Base-by-base conservation (phyloP, 2,113 vertebrate genomes). In the Cyprinodon variegatus region DNA sequence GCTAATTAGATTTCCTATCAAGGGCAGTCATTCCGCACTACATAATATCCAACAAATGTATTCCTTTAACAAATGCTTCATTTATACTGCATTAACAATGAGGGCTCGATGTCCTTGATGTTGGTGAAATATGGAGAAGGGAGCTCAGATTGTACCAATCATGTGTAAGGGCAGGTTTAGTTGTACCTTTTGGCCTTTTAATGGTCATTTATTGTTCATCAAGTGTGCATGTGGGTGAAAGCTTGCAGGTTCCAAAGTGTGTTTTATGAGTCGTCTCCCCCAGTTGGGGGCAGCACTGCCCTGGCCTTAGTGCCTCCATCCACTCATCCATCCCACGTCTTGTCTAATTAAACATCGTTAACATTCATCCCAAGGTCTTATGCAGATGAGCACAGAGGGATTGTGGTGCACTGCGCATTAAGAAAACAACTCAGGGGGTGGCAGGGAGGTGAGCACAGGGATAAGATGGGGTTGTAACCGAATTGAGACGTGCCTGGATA, bases 311-410 rank as follows among this genome's bases (percentile, higher is more conserved):
- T 81, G 86, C 84, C 85, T 83, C 84, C 88, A 88, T 88, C 84
- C 90, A 89, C 89, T 89, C 92, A 93, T 93, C 92, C 91, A 92
- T 94, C 91, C 86, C 88, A 87, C 89, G 81, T 90, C 93, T 94
- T 91, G 90, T 94, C 93, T 94, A 94, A 95, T 95, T 95, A 94
- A 94, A 94, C 93, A 93, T 93, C 92, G 91, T 95, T 94, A 95
- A 94, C 94, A 94, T 94, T 94, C 93, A 93, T 94, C 91, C 93
- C 94, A 94, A 95, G 94, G 94, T 95, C 94, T 93, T 95, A 94
- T 94, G 93, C 93, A 94, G 92, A 95, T 95, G 93, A 94, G 94
- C 89, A 83, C 87, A 86, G 91, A 92, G 90, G 91, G 91, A 93
- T 90, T 82, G 85, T 90, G 91, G 91, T 94, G 92, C 91, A 91